Percentiles rank a stretch among this genome's conserved stretches.
Evolutionary conservation across 2,113 vertebrate genomes (phyloP).

Genomic region (Thinocorus orbignyianus): DNA sequence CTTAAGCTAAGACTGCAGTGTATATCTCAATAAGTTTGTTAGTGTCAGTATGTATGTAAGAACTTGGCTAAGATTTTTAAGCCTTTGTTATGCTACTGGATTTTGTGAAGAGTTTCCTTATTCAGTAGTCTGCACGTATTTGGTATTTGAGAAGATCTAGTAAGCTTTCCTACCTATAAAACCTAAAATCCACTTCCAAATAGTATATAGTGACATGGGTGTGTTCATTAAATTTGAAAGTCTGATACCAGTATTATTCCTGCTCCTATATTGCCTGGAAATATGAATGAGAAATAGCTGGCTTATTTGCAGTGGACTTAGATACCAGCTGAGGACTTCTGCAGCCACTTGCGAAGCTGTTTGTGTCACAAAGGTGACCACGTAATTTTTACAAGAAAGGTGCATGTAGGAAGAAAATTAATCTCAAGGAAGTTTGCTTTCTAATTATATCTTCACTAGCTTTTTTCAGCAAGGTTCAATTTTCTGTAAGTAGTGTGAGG

Average conservation of each 20-base stretch:
- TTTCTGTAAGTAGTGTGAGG: not conserved
- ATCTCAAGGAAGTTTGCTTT: not conserved
- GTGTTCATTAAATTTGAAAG: not conserved
- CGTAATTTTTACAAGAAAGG: not conserved
- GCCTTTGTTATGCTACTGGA: not conserved
- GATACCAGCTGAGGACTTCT: not conserved
- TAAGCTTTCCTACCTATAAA: not conserved
- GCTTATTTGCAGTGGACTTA: not conserved
- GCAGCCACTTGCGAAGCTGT: not conserved
- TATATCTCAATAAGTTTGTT: not conserved
- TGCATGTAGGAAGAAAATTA: accelerated
- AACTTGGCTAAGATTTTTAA: not conserved
- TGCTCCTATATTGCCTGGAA: accelerated
- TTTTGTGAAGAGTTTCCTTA: not conserved
- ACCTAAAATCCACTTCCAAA: not conserved
- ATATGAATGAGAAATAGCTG: not conserved
- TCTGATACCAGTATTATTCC: not conserved
- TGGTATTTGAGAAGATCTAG: not conserved
- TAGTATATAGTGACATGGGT: not conserved
- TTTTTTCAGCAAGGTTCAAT: not conserved
- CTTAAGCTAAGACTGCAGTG: not conserved
- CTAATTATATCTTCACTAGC: not conserved
- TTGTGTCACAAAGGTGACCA: not conserved
- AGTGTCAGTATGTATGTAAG: not conserved
- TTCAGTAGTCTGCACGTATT: not conserved